Percentiles rank a stretch among this genome's conserved stretches.
Evolutionary conservation across 2,113 vertebrate species (phyloP).

Genomic region (Limnothrissa miodon): DNA sequence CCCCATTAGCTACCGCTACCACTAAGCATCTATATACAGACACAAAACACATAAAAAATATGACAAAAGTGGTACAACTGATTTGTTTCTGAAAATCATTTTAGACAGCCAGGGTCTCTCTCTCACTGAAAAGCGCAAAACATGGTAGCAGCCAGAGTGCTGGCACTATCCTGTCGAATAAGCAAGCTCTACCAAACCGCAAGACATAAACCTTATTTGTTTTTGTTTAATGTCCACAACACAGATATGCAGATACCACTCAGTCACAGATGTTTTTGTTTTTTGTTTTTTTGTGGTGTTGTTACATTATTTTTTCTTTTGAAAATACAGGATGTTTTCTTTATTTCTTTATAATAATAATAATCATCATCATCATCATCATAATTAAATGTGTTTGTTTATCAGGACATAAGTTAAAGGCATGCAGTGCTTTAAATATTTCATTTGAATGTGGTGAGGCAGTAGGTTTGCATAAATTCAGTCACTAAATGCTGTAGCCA

Average conservation of each 20-base stretch:
- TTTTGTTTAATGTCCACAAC: not conserved
- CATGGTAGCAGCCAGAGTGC: not conserved
- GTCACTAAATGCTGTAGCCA: conserved; percentile 37
- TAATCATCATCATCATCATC: no score
- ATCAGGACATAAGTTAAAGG: not conserved
- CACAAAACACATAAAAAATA: not conserved
- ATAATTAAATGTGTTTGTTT: not conserved
- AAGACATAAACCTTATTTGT: not conserved
- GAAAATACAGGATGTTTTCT: not conserved
- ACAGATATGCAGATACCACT: not conserved
- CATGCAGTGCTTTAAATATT: not conserved
- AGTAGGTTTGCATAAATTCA: conserved; percentile 62
- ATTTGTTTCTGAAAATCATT: not conserved
- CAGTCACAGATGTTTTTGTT: not conserved
- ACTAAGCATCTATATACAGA: no score
- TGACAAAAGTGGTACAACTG: not conserved
- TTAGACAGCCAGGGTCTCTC: not conserved
- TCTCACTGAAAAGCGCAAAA: not conserved
- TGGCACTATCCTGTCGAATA: not conserved
- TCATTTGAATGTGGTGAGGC: conserved; percentile 67
- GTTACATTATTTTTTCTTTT: not conserved
- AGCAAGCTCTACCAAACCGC: not conserved
- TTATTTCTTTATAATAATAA: no score
- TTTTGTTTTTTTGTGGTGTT: not conserved
- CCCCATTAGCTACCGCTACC: not conserved